These are phyloP conservation scores for Flexamia atlantica DNA, from an alignment of 2,888 invertebrate genomes.

Conservation along the genomic window DNA sequence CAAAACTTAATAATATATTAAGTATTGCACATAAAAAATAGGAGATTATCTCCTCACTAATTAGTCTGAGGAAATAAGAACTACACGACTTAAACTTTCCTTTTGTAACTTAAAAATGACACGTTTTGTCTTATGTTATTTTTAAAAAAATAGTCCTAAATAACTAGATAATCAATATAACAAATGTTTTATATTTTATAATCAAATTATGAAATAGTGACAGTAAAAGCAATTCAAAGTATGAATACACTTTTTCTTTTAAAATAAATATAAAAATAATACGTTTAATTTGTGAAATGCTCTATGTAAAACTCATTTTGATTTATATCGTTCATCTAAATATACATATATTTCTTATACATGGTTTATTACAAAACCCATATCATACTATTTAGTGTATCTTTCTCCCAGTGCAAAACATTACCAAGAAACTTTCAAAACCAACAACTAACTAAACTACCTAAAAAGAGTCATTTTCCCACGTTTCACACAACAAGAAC, in stretches of 20 bases:
- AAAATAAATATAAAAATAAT: too few species aligned
- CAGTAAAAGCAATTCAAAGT: too few species aligned
- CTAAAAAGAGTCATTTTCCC: background rate
- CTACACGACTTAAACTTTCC: too few species aligned
- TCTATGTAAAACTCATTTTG: background rate
- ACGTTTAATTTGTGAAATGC: background rate
- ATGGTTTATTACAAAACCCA: background rate
- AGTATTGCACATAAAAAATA: slow-evolving; percentile 11
- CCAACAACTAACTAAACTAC: background rate
- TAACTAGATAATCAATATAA: too few species aligned
- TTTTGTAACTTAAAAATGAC: too few species aligned
- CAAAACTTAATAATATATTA: background rate
- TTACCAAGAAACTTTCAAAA: background rate
- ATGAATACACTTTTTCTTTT: too few species aligned
- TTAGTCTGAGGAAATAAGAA: too few species aligned
- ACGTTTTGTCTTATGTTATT: too few species aligned
- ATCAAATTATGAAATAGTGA: too few species aligned
- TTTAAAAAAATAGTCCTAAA: too few species aligned
- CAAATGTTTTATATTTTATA: too few species aligned
- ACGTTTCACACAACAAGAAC: background rate
- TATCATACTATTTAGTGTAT: background rate
- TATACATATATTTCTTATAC: background rate
- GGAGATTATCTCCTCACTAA: background rate
- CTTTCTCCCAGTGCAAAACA: slow-evolving; percentile 1
- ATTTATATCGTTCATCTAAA: background rate